These are phyloP conservation scores for Tamias sibiricus DNA, from an alignment of 2,113 vertebrate genomes.

Conservation along the genomic window DNA sequence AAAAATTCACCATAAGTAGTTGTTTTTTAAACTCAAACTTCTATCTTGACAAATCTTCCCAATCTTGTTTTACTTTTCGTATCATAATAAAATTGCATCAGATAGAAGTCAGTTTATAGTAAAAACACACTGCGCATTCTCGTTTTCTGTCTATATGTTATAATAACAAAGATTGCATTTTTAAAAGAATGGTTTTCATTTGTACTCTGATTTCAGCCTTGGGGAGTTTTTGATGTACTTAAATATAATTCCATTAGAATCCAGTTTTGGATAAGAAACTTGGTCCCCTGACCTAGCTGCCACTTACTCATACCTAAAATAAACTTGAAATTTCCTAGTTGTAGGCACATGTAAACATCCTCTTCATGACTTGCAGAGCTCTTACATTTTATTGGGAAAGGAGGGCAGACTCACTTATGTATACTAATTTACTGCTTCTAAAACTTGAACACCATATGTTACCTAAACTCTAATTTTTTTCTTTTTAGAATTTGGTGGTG, in stretches of 20 bases:
- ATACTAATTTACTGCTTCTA: neutral
- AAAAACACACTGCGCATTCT: neutral
- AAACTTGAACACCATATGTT: conserved; percentile 13
- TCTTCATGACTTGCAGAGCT: neutral
- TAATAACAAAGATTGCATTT: neutral
- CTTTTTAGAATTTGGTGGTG: neutral
- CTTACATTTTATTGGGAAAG: neutral
- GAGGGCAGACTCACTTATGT: neutral
- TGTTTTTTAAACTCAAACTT: conserved; percentile 17
- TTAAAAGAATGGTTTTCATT: conserved; percentile 26
- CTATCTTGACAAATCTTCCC: neutral
- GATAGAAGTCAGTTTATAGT: conserved; percentile 12
- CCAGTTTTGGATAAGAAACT: conserved; percentile 14
- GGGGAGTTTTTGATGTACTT: conserved; percentile 35
- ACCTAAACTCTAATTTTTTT: conserved; percentile 42
- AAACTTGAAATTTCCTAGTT: neutral
- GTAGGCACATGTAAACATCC: neutral
- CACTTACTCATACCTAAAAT: neutral
- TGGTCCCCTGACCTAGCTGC: neutral
- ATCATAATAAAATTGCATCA: neutral
- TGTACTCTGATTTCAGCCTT: conserved; percentile 14
- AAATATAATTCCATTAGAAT: conserved; percentile 25
- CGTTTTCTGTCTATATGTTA: no score
- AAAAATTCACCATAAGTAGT: neutral
- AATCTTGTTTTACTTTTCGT: conserved; percentile 28